Percentiles rank a stretch among this genome's conserved stretches.
Conservation (phyloP, 2,113 vertebrate genomes). For the Gymnarchus niloticus region DNA sequence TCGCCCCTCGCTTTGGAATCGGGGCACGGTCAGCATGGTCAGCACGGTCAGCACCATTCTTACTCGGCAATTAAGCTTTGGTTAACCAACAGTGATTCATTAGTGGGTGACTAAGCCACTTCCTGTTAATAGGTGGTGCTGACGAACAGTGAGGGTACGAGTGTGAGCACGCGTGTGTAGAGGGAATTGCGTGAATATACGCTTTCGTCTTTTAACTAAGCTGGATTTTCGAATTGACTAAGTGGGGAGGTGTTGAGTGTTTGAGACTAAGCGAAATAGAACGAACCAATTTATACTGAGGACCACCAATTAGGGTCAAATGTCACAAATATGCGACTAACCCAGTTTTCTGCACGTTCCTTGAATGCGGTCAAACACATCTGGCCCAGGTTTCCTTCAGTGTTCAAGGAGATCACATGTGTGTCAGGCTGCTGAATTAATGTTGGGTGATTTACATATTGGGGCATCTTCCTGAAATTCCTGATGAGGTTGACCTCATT, state of each 20-base stretch:
- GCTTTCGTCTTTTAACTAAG: no score
- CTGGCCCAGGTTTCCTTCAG: not conserved
- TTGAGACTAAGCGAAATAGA: not conserved
- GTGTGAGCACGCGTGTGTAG: no score
- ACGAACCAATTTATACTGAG: not conserved
- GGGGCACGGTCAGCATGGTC: conserved; percentile 64
- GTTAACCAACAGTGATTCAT: conserved; percentile 68
- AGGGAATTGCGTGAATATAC: no score
- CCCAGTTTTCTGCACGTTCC: no score
- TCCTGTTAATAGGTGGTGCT: conserved; percentile 55
- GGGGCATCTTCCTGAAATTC: not conserved
- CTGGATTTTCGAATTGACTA: not conserved
- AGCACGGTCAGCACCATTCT: conserved; percentile 57
- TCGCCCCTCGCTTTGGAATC: not conserved
- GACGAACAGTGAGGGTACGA: conserved; percentile 48
- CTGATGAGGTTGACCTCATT: not conserved
- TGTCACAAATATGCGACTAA: not conserved
- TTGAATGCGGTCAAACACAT: not conserved
- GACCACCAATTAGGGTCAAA: not conserved
- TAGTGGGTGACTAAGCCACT: conserved; percentile 56
- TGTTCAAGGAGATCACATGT: not conserved
- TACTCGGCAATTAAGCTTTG: conserved; percentile 69
- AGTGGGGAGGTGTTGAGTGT: not conserved
- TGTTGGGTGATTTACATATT: not conserved
- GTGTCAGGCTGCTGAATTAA: not conserved